These are phyloP conservation scores for Salpingus planirostris DNA, from an alignment of 2,888 invertebrate species.

Conservation along the genomic window DNA sequence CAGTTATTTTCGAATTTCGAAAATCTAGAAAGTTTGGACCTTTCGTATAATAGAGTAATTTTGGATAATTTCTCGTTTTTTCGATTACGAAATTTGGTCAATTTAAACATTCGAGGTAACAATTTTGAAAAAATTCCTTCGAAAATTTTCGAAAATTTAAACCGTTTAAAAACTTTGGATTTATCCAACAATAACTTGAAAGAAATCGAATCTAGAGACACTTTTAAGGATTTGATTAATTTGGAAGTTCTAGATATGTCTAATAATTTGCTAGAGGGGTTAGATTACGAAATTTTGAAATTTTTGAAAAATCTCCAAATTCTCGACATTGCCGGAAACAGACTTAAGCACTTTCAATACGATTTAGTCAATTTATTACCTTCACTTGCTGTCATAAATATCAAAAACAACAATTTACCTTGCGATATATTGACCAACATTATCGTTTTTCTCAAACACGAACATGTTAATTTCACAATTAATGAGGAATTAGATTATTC, in stretches of 20 bases:
- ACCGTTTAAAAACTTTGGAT: conserved; percentile 27
- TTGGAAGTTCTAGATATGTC: conserved; percentile 32
- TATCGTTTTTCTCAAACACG: conserved; percentile 29
- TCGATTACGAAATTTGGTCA: no score
- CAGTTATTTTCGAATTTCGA: conserved; percentile 1
- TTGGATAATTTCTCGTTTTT: no score
- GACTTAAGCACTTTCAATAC: conserved; percentile 31
- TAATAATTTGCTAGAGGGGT: conserved; percentile 26
- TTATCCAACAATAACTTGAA: conserved; percentile 28
- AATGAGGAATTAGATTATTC: conserved; percentile 28
- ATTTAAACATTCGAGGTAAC: conserved; percentile 28
- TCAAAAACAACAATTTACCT: conserved; percentile 31
- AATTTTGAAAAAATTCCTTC: conserved; percentile 21
- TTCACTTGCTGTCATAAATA: conserved; percentile 29
- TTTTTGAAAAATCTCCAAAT: conserved; percentile 26
- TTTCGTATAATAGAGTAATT: no score
- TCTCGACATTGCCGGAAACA: conserved; percentile 32
- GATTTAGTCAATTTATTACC: conserved; percentile 29
- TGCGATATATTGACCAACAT: conserved; percentile 32
- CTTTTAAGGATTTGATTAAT: conserved; percentile 22
- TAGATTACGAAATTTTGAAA: conserved; percentile 26
- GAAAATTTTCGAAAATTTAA: conserved; percentile 21
- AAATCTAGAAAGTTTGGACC: no score
- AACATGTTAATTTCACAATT: conserved; percentile 28
- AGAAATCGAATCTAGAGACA: conserved; percentile 7